phyloP scores from a whole-genome alignment of 1,140 invertebrate genomes.

The Conopomorpha cramerella region DNA sequence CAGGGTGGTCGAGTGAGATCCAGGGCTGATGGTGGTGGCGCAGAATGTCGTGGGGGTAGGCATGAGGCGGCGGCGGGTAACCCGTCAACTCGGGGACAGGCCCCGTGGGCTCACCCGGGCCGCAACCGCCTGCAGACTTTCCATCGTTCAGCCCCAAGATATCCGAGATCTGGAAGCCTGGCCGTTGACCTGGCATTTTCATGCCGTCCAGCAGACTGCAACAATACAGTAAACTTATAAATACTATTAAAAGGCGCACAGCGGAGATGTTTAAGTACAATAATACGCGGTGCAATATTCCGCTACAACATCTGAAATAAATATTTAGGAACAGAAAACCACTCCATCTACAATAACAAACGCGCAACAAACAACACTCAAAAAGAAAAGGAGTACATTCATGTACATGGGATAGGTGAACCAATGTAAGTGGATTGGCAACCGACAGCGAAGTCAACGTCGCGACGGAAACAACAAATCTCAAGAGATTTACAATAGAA shows the following conservation, averaged over 20 bases:
- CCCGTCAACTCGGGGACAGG: constrained; percentile 26
- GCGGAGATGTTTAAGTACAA: not conserved
- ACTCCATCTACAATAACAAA: no score
- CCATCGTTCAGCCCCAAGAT: constrained; percentile 68
- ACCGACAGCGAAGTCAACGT: no score
- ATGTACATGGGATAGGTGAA: no score
- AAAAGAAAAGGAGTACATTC: no score
- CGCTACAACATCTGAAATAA: no score
- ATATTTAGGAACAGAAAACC: no score
- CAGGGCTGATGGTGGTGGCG: constrained; percentile 52
- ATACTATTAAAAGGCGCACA: constrained; percentile 4
- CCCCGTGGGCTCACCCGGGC: constrained; percentile 15
- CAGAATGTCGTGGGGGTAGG: constrained; percentile 36
- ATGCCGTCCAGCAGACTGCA: constrained; percentile 69
- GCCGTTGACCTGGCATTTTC: constrained; percentile 67
- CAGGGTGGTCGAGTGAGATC: constrained; percentile 41
- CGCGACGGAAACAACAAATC: no score
- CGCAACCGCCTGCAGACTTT: constrained; percentile 22
- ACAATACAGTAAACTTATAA: constrained; percentile 9
- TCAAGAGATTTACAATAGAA: constrained; percentile 34
- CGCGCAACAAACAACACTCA: no score
- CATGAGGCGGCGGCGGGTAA: constrained; percentile 30
- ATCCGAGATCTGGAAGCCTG: constrained; percentile 77
- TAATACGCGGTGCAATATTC: not conserved
- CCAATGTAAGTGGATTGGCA: no score